Evolutionary conservation across 2,888 invertebrate species (phyloP), one percentile per base, ranked within the genome.

Genomic region (Volucella zonaria): DNA sequence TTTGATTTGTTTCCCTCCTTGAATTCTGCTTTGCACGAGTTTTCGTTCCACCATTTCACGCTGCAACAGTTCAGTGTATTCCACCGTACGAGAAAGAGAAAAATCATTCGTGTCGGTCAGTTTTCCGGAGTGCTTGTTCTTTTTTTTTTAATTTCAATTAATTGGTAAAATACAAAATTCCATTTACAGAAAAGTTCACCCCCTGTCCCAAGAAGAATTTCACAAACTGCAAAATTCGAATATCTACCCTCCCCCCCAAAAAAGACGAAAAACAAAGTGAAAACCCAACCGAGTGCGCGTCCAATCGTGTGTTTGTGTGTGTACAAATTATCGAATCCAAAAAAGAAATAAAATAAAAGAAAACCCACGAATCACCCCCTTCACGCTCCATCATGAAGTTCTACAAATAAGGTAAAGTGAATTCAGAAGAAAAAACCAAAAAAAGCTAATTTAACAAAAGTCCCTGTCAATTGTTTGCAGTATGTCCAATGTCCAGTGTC

Each of bases 21-120:
- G 38, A 12, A 1, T n/a, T 0, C 14, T 12, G 62, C 11, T 77
- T 77, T 67, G 15, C 14, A 43, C 6, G 58, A 78, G 15, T 38
- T 45, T 51, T 74, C 43, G 45, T 45, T 47, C 61, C 68, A 62
- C 74, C 23, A 31, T 52, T 64, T 43, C 64, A 51, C 49, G 31
- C 51, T 12, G 40, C 43, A 12, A 61, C 71, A 80, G 80, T 83
- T 83, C 80, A 83, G 79, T 83, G 83, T 54, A 67, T 67, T 61
- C 64, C 51, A 23, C 47, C 10, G 40, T 43, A 73, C 79, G 73
- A 67, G 80, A 83, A 67, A 73, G 73, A 59, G 51, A 79, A 82
- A 81, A 81, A 67, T 85, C 81, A 85, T 68, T 85, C 76, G 81
- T 85, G 85, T 85, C 85, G 85, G 81, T 81, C 85, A 81, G 85